Conservation (phyloP, 2,797 vertebrate species). For the Pristis pectinata region DNA sequence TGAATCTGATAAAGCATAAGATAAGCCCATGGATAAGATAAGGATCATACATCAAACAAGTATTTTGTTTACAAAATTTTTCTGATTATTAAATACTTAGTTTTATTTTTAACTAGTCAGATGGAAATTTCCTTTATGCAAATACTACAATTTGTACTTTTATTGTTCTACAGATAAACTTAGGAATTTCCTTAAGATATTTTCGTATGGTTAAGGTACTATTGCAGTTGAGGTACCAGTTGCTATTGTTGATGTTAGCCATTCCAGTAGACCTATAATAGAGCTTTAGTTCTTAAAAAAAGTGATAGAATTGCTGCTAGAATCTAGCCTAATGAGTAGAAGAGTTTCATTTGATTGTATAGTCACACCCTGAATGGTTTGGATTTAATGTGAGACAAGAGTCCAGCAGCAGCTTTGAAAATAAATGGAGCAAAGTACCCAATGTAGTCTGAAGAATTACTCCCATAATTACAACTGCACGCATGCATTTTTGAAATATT, state of each 20-base stretch:
- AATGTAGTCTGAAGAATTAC: conserved; percentile 31
- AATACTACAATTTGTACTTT: background rate
- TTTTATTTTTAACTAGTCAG: background rate
- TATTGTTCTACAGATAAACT: background rate
- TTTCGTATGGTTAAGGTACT: too few relatives aligned
- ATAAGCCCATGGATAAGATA: background rate
- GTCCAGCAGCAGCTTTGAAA: conserved; percentile 49
- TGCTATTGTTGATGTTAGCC: conserved; percentile 32
- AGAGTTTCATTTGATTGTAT: conserved; percentile 45
- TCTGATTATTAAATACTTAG: background rate
- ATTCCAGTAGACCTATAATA: conserved; percentile 39
- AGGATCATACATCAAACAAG: background rate
- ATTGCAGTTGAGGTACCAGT: background rate
- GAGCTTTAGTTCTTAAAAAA: conserved; percentile 42
- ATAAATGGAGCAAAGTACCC: conserved; percentile 43
- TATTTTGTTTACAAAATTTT: background rate
- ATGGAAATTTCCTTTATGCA: background rate
- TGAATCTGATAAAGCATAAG: background rate
- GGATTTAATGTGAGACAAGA: conserved; percentile 40
- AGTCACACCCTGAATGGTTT: conserved; percentile 43
- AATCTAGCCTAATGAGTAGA: conserved; percentile 34
- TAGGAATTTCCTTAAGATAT: background rate
- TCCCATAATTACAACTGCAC: conserved; percentile 40
- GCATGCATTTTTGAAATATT: conserved; percentile 43
- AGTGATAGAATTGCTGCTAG: conserved; percentile 43